Percentiles rank a stretch among this genome's conserved stretches.
These are phyloP conservation scores for Acropora tenuis DNA, from an alignment of 64 coral and sea anemone genomes.

Conservation along the genomic window DNA sequence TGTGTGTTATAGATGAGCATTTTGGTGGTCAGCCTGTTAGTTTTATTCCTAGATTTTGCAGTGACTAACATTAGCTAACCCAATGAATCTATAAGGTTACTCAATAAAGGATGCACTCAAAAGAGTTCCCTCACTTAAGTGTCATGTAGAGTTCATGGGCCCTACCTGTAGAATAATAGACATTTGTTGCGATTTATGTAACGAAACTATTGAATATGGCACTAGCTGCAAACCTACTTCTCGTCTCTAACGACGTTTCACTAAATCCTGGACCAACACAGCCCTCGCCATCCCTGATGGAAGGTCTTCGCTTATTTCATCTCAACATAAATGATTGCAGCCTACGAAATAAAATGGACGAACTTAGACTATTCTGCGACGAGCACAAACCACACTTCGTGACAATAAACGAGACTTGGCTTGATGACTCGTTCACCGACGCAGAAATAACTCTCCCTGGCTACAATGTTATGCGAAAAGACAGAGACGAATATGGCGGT, in stretches of 20 bases:
- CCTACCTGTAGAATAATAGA: no score
- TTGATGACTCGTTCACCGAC: constrained; percentile 28
- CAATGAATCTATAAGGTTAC: no score
- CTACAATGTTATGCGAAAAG: constrained; percentile 32
- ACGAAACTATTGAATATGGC: constrained; percentile 2
- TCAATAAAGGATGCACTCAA: no score
- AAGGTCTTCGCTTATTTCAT: constrained; percentile 37
- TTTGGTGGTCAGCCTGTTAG: no score
- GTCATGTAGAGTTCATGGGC: no score
- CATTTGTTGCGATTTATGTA: no score
- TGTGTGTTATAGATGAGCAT: no score
- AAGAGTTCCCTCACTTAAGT: no score
- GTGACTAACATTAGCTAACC: no score
- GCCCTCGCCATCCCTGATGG: neutral
- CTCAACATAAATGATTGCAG: constrained; percentile 58
- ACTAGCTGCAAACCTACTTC: constrained; percentile 47
- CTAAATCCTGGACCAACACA: constrained; percentile 36
- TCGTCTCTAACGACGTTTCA: constrained; percentile 57
- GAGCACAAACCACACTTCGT: constrained; percentile 32
- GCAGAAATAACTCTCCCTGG: constrained; percentile 30
- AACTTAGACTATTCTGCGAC: constrained; percentile 7
- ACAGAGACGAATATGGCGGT: constrained; percentile 30
- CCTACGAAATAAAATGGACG: constrained; percentile 10
- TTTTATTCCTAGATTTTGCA: no score
- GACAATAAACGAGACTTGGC: neutral